Conservation (phyloP, 2,888 invertebrate species). For the Horisme vitalbata region DNA sequence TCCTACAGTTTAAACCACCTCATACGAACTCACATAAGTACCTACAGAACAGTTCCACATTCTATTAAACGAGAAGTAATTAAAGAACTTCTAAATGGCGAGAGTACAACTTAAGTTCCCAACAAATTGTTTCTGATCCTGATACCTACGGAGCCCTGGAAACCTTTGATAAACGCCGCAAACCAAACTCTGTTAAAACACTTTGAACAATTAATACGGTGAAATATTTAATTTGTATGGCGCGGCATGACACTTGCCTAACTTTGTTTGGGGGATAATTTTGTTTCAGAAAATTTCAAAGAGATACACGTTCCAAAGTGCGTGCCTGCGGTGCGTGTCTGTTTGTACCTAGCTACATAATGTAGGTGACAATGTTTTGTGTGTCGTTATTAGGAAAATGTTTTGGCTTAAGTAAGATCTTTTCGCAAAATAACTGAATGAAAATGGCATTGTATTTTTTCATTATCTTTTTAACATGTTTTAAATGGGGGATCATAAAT, state of each 20-base stretch:
- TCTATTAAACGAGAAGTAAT: constrained; percentile 14
- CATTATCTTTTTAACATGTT: too few relatives aligned
- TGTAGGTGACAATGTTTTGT: too few relatives aligned
- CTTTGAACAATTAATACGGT: constrained; percentile 39
- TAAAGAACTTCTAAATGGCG: constrained; percentile 14
- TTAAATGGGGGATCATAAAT: too few relatives aligned
- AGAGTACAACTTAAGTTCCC: constrained; percentile 2
- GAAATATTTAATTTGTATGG: constrained; percentile 44
- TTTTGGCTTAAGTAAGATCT: too few relatives aligned
- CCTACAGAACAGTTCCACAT: background rate
- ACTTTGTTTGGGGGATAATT: constrained; percentile 37
- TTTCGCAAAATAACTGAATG: too few relatives aligned
- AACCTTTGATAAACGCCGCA: constrained; percentile 23
- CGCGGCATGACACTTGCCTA: constrained; percentile 36
- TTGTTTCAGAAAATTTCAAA: constrained; percentile 30
- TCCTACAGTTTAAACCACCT: too few relatives aligned
- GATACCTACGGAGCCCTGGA: constrained; percentile 10
- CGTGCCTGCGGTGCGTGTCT: too few relatives aligned
- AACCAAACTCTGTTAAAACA: constrained; percentile 34
- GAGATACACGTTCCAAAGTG: constrained; percentile 9
- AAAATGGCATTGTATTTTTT: too few relatives aligned
- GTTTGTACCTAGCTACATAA: too few relatives aligned
- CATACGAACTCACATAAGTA: too few relatives aligned
- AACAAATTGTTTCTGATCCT: constrained; percentile 18
- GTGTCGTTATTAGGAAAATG: too few relatives aligned